Base-by-base conservation (phyloP, 2,888 invertebrate species). In the Hymenopus coronatus region DNA sequence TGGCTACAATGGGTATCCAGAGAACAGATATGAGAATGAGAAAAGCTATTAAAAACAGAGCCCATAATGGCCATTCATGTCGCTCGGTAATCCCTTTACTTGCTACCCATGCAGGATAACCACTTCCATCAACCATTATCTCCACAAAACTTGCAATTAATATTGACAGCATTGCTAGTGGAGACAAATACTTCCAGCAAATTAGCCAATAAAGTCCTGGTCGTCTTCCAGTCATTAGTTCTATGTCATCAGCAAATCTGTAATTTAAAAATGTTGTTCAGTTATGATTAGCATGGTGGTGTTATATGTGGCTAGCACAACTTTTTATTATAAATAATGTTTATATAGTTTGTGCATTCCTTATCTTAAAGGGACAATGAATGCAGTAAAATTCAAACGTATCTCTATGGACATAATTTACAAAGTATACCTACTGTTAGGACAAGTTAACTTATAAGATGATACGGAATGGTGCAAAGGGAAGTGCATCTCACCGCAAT, bases 161-260 rank as follows among this genome's bases (percentile, higher is more conserved):
- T 92, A 98, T 98, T 85, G 96, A 96, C 81, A 98, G 93, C 98
- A 98, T 98, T 0, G 98, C 98, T 89, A 96, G 92, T 0, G 98
- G 98, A 2, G 98, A 98, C 20, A 98, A 94, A 92, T 98, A 98
- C 93, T 98, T 98, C 98, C 98, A 99, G 93, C 98, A 98, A 91
- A 98, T 96, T 92, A 98, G 94, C 98, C 98, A 98, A 93, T 98
- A 99, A 70, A 97, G 94, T 0, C 97, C 97, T 0, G 98, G 98
- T 33, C 98, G 95, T 85, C 96, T 96, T 3, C 98, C 98, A 0
- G 98, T 98, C 98, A 99, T 99, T 93, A 98, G 94, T 93, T 98
- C 98, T 90, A 98, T 98, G 93, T 98, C 98, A 92, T 98, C 98
- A 6, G 98, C 97, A 92, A 98, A 98, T 93, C 98, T 98, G 92